Percentiles rank a stretch among this genome's conserved stretches.
Evolutionary conservation across 2,888 invertebrate species (phyloP).

Genomic region (Lycia hirtaria): DNA sequence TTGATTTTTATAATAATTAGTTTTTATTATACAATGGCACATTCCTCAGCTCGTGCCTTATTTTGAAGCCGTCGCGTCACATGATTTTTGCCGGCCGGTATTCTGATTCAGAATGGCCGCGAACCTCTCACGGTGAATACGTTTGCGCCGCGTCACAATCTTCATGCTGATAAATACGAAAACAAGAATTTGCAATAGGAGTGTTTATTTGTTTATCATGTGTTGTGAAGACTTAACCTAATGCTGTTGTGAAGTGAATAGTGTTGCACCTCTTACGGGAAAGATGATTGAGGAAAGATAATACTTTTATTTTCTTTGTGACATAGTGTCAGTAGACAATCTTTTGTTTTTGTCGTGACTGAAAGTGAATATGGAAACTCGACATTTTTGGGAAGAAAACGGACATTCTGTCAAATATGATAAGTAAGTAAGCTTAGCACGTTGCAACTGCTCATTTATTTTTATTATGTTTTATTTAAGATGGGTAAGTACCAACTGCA

Average conservation of each 20-base stretch:
- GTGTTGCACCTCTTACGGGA: constrained; percentile 47
- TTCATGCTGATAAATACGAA: constrained; percentile 59
- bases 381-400: constrained; percentile 79
- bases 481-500: background rate
- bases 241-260: constrained; percentile 39
- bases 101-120: constrained; percentile 55
- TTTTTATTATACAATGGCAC: constrained; percentile 38
- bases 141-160: constrained; percentile 43
- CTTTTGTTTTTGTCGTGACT: constrained; percentile 59
- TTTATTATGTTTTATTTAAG: background rate
- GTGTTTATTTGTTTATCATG: constrained; percentile 57
- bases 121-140: constrained; percentile 53
- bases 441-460: background rate
- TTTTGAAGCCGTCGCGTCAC: constrained; percentile 62
- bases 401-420: constrained; percentile 76
- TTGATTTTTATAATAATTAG: background rate
- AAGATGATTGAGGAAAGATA: constrained; percentile 57
- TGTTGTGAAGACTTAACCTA: constrained; percentile 61
- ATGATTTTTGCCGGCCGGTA: constrained; percentile 55
- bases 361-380: constrained; percentile 76
- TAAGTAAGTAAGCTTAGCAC: constrained; percentile 68
- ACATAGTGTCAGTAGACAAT: constrained; percentile 58
- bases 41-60: constrained; percentile 64
- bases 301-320: constrained; percentile 44
- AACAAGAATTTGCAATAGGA: constrained; percentile 46